Conservation (phyloP, 2,113 vertebrate genomes). For the Hyperopisus bebe region DNA sequence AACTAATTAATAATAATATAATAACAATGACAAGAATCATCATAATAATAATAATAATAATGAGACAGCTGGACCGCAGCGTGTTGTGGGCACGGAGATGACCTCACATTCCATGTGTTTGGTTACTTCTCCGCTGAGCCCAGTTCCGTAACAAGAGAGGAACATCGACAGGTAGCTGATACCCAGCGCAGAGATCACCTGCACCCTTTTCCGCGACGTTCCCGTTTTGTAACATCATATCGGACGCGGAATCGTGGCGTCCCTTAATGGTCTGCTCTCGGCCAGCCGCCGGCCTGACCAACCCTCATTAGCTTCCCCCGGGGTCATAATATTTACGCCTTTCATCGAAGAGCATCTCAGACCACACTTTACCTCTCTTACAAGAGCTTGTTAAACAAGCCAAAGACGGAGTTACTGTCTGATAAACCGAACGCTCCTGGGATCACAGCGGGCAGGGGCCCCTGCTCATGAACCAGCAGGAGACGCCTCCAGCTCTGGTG, state of each 20-base stretch:
- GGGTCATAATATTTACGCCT: constrained; percentile 1
- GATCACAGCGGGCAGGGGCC: background rate
- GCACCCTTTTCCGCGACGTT: background rate
- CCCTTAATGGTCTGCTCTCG: background rate
- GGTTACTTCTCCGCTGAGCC: background rate
- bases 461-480: background rate
- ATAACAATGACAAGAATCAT: background rate
- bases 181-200: background rate
- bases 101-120: background rate
- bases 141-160: background rate
- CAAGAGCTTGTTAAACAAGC: background rate
- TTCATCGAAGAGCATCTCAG: background rate
- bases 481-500: background rate
- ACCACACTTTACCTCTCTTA: background rate
- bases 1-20: background rate
- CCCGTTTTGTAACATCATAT: background rate
- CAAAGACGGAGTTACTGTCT: background rate
- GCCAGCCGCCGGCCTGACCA: background rate
- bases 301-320: background rate
- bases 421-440: background rate
- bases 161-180: background rate
- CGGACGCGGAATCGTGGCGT: background rate
- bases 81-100: background rate
- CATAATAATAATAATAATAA: background rate
- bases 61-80: background rate